A percentile compares a stretch with the other conserved stretches of the same genome.
Conservation (phyloP, 2,888 invertebrate species). For the Diplazon laetatorius region DNA sequence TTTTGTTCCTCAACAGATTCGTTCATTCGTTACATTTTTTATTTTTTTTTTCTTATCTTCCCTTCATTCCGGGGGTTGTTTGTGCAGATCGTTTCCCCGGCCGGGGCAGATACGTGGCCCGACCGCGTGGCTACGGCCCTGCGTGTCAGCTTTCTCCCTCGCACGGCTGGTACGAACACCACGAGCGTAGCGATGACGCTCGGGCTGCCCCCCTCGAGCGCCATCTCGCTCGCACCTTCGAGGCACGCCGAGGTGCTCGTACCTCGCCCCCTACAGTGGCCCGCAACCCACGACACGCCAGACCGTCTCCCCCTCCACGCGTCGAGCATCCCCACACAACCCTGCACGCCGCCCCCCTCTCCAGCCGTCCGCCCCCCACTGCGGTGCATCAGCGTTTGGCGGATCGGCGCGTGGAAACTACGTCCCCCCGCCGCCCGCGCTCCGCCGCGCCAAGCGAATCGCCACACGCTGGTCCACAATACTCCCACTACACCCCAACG, state of each 20-base stretch:
- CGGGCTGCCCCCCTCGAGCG: constrained; percentile 51
- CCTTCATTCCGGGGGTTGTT: no score
- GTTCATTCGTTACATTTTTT: no score
- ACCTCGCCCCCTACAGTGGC: constrained; percentile 50
- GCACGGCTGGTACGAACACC: constrained; percentile 39
- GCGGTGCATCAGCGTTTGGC: constrained; percentile 57
- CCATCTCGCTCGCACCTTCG: constrained; percentile 41
- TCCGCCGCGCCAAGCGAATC: constrained; percentile 22
- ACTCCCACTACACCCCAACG: constrained; percentile 28
- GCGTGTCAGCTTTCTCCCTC: constrained; percentile 48
- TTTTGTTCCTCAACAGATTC: not conserved
- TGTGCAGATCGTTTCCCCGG: not conserved
- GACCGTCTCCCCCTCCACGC: constrained; percentile 36
- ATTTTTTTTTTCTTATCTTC: no score
- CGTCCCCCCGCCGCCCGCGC: no score
- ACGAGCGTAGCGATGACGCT: constrained; percentile 54
- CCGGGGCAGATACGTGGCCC: not conserved
- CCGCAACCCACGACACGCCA: constrained; percentile 48
- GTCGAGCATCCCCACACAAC: constrained; percentile 29
- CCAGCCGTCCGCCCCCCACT: constrained; percentile 29
- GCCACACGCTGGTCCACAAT: constrained; percentile 42
- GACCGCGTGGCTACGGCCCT: constrained; percentile 37
- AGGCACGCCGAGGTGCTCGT: constrained; percentile 45
- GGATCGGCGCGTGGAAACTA: constrained; percentile 44
- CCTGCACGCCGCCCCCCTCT: constrained; percentile 7